These are phyloP conservation scores for Leuctra nigra DNA, from an alignment of 2,888 invertebrate genomes.

Conservation along the genomic window DNA sequence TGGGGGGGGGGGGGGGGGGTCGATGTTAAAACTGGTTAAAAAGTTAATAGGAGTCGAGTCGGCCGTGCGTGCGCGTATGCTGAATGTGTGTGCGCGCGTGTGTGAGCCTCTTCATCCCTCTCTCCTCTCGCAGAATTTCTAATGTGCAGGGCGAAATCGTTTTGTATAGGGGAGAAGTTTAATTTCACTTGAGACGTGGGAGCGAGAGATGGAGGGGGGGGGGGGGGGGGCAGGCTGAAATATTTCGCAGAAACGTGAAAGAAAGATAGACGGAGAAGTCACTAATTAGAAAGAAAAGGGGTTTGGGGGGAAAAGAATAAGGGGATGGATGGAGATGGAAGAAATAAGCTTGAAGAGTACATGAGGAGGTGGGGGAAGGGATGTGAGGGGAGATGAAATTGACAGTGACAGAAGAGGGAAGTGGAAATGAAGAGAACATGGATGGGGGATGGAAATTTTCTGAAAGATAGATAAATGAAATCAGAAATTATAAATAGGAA, in stretches of 20 bases:
- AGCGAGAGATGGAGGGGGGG: constrained; percentile 7
- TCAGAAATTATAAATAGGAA: constrained; percentile 19
- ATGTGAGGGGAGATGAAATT: constrained; percentile 23
- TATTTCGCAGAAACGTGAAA: constrained; percentile 19
- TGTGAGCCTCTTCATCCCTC: constrained; percentile 11
- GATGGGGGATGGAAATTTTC: constrained; percentile 17
- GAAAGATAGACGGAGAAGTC: constrained; percentile 27
- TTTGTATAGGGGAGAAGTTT: constrained; percentile 34
- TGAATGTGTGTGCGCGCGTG: background rate
- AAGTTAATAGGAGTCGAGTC: constrained; percentile 4
- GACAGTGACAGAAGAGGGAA: constrained; percentile 29
- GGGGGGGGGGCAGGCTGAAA: constrained; percentile 18
- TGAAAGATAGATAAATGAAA: constrained; percentile 19
- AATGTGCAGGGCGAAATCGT: constrained; percentile 31
- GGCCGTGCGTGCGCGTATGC: constrained; percentile 6
- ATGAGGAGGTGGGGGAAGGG: constrained; percentile 13
- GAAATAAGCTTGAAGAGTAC: constrained; percentile 19
- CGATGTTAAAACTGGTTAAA: constrained; percentile 4
- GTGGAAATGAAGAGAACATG: constrained; percentile 19
- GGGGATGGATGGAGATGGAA: constrained; percentile 20
- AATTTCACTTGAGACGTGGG: constrained; percentile 34
- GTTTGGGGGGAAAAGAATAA: constrained; percentile 20
- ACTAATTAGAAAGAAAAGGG: constrained; percentile 30
- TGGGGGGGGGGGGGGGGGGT: background rate
- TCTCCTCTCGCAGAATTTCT: constrained; percentile 20